Evolutionary conservation across 2,113 vertebrate genomes (phyloP).

Genomic region (Pachypanchax playfairii): DNA sequence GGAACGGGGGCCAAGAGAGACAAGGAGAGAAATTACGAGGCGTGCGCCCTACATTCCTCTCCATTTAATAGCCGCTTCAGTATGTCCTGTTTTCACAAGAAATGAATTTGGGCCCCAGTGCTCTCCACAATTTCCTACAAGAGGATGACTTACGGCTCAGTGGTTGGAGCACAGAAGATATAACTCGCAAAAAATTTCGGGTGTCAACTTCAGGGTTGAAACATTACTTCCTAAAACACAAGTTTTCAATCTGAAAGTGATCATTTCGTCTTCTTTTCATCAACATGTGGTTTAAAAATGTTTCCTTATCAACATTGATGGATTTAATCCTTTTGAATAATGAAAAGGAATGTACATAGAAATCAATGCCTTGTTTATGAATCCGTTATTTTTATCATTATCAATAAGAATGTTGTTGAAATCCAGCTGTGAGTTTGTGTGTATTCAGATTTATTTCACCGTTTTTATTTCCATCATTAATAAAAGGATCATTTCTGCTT

Average conservation of each 20-base stretch:
- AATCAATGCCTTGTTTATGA: too few species aligned
- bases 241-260: not conserved
- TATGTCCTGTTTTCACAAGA: constrained; percentile 71
- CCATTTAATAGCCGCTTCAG: constrained; percentile 63
- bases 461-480: not conserved
- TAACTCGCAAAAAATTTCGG: constrained; percentile 25
- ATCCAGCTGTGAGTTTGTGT: not conserved
- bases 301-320: constrained; percentile 1
- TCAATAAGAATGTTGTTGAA: too few species aligned
- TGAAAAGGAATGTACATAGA: not conserved
- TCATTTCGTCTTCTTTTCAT: constrained; percentile 11
- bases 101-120: constrained; percentile 50
- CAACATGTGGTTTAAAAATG: constrained; percentile 20
- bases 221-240: constrained; percentile 26
- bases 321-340: too few species aligned
- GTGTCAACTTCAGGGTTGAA: constrained; percentile 40
- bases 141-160: constrained; percentile 34
- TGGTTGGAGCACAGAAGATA: constrained; percentile 28
- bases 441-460: not conserved
- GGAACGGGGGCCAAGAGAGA: constrained; percentile 49
- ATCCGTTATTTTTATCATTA: too few species aligned
- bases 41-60: constrained; percentile 61
- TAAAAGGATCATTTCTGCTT: not conserved
- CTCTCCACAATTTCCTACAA: constrained; percentile 43
- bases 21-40: constrained; percentile 60